A percentile compares a stretch with the other conserved stretches of the same genome.
Conservation (phyloP, 2,888 invertebrate species). For the Hemicrepidius hirtus region DNA sequence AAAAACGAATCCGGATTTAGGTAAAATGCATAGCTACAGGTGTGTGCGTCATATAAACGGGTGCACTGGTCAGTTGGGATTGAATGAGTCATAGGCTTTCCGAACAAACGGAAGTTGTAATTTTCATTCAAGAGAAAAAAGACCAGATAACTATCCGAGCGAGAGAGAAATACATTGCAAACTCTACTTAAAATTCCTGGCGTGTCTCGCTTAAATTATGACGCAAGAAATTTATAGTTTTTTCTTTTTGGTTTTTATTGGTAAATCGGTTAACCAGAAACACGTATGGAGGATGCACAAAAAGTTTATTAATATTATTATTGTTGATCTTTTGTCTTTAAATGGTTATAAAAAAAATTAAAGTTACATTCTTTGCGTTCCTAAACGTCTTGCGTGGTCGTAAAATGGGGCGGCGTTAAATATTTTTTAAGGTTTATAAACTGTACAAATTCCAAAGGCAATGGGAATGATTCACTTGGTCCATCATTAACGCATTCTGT, state of each 20-base stretch:
- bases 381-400: too few species aligned
- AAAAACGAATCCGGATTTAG: conserved; percentile 14
- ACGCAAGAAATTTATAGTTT: conserved; percentile 8
- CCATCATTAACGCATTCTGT: too few species aligned
- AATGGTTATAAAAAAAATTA: too few species aligned
- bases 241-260: background rate
- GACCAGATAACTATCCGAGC: background rate
- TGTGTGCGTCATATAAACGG: background rate
- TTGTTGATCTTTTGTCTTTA: too few species aligned
- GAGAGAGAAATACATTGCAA: conserved; percentile 7
- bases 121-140: conserved; percentile 15
- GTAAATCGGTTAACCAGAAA: too few species aligned
- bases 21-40: conserved; percentile 1
- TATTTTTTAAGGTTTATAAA: too few species aligned
- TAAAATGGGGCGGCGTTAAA: too few species aligned
- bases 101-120: conserved; percentile 30
- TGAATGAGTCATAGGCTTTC: conserved; percentile 20
- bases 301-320: too few species aligned
- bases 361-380: too few species aligned
- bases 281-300: too few species aligned
- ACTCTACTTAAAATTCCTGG: conserved; percentile 37
- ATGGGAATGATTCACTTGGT: too few species aligned
- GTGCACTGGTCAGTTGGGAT: conserved; percentile 6
- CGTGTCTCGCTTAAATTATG: conserved; percentile 7
- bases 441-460: too few species aligned